These are phyloP conservation scores for Atrichornis clamosus DNA, from an alignment of 2,113 vertebrate species.

Conservation along the genomic window DNA sequence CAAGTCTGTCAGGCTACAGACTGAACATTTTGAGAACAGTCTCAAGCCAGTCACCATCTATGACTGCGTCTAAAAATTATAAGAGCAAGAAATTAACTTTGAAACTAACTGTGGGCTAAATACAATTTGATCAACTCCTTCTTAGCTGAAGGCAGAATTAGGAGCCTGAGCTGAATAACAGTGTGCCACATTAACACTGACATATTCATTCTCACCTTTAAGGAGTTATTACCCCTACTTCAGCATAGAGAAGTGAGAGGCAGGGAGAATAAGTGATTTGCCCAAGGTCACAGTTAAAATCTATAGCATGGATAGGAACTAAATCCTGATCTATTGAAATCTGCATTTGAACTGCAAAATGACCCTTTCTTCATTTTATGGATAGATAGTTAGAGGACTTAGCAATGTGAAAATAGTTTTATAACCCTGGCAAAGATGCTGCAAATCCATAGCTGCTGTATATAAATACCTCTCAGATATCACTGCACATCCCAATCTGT, in stretches of 20 bases:
- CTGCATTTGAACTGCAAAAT: not conserved
- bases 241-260: not conserved
- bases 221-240: not conserved
- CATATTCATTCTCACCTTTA: not conserved
- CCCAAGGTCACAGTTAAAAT: not conserved
- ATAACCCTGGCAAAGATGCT: not conserved
- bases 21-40: not conserved
- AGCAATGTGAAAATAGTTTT: not conserved
- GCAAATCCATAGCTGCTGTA: not conserved
- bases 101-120: not conserved
- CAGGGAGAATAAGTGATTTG: not conserved
- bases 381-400: not conserved
- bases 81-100: not conserved
- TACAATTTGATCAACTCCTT: not conserved
- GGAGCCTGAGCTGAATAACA: not conserved
- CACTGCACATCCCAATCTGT: not conserved
- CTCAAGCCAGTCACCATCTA: not conserved
- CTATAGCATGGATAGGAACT: not conserved
- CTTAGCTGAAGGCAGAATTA: not conserved
- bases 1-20: not conserved
- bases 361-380: not conserved
- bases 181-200: not conserved
- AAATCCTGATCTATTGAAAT: not conserved
- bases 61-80: not conserved
- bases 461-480: constrained; percentile 8